Evolutionary conservation across 2,113 vertebrate species (phyloP).

Genomic region (Stictonetta naevosa): DNA sequence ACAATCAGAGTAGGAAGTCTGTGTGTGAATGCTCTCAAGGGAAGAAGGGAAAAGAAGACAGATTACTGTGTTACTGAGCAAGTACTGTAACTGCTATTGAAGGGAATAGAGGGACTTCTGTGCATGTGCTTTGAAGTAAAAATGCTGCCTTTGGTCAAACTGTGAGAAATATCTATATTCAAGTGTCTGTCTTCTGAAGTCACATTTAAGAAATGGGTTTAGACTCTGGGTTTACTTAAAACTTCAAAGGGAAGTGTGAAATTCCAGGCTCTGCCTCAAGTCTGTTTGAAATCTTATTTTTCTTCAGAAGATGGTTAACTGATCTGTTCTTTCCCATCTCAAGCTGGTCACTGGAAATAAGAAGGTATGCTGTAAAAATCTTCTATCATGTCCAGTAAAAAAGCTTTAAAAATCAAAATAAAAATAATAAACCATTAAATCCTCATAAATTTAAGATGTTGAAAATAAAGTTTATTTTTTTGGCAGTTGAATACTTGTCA

Average conservation of each 20-base stretch:
- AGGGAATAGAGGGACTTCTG: background rate
- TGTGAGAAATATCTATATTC: background rate
- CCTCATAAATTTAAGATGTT: background rate
- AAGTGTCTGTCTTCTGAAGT: background rate
- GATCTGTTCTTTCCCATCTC: background rate
- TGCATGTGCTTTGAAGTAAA: background rate
- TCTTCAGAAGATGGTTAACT: background rate
- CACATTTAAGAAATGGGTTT: background rate
- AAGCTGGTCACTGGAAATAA: background rate
- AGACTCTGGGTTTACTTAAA: background rate
- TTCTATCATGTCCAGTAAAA: background rate
- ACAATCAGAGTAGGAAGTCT: background rate
- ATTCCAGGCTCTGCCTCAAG: background rate
- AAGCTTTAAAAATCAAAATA: background rate
- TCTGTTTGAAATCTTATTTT: background rate
- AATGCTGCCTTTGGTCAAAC: background rate
- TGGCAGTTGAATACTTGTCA: background rate
- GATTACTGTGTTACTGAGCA: background rate
- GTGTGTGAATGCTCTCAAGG: background rate
- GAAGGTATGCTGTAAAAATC: background rate
- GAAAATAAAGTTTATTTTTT: background rate
- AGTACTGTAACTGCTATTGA: rapidly evolving
- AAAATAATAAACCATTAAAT: background rate
- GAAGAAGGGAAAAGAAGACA: background rate
- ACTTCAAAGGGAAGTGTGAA: background rate